Evolutionary conservation across 2,888 invertebrate genomes (phyloP), one percentile per base, ranked within the genome.

Genomic region (Epirrita christyi): DNA sequence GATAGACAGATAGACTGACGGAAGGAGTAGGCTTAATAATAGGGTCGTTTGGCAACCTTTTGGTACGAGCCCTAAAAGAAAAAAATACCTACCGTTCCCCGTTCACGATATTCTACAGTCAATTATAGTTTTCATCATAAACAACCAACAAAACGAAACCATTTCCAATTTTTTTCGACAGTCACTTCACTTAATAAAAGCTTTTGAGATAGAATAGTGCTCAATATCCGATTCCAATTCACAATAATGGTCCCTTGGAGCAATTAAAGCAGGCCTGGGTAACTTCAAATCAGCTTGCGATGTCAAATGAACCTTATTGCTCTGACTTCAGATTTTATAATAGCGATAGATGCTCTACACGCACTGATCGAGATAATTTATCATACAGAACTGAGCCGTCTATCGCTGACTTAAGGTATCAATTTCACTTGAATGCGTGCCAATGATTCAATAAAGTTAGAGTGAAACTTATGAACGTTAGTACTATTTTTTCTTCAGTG

Each of bases 141-240:
- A 40, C 21, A 21, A 10, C 10, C 41, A 41, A 41, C 21, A 41
- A 47, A 37, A 56, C 10, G 13, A 42, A 14, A 27, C 40, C 29
- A 29, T 11, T 29, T 49, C 42, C 46, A 36, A 54, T 29, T 29
- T 32, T 59, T 50, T 55, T 40, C 14, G 15, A 50, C 11, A 41
- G 47, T 42, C 57, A 49, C 53, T 52, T 49, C 21, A 43, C 38
- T 54, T 62, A 60, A 55, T 61, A 66, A 66, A 62, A 58, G 57
- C 58, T 52, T 48, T 57, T 47, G 14, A 58, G 57, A 58, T 55
- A 63, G 50, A 58, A 68, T 59, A 64, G 56, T 57, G 63, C 61
- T 61, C 58, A 53, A 66, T 68, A 59, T 64, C 59, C 68, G 61
- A 57, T 59, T 58, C 47, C 63, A 44, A 59, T 64, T 54, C 50